Evolutionary conservation across 2,888 invertebrate species (phyloP).

Genomic region (Monoplex corrugatus): DNA sequence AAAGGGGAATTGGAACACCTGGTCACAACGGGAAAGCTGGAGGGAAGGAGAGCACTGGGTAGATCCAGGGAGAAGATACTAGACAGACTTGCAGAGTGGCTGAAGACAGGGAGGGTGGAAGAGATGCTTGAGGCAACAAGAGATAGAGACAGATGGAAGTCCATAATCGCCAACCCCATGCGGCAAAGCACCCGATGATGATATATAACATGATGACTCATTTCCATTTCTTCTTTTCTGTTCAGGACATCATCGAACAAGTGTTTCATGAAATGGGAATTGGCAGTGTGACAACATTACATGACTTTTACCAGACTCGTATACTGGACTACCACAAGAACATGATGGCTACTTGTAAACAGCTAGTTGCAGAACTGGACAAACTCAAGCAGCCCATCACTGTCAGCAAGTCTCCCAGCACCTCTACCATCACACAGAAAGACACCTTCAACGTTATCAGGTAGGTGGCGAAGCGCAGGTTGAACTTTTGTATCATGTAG

Average conservation of each 20-base stretch:
- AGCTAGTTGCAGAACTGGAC: slow-evolving; percentile 80
- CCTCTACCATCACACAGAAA: slow-evolving; percentile 51
- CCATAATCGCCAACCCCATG: no score
- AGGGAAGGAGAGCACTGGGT: no score
- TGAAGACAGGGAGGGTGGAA: no score
- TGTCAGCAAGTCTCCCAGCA: slow-evolving; percentile 50
- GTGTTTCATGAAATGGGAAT: slow-evolving; percentile 85
- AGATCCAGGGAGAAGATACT: no score
- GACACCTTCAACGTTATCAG: slow-evolving; percentile 76
- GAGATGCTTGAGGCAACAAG: no score
- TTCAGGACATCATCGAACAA: slow-evolving; percentile 85
- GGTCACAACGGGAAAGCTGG: no score
- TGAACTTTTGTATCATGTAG: no score
- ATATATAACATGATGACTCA: no score
- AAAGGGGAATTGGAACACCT: no score
- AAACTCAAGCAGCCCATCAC: slow-evolving; percentile 70
- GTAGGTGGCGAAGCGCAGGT: slow-evolving; percentile 56
- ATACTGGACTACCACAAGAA: slow-evolving; percentile 79
- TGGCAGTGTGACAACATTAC: slow-evolving; percentile 84
- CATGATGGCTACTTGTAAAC: slow-evolving; percentile 77
- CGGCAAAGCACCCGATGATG: no score
- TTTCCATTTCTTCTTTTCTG: neutral
- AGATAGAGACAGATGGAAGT: no score
- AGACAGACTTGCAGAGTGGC: no score
- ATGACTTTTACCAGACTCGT: slow-evolving; percentile 85